These are phyloP conservation scores for Watsonalla cultraria DNA, from an alignment of 2,888 invertebrate genomes.

Conservation along the genomic window DNA sequence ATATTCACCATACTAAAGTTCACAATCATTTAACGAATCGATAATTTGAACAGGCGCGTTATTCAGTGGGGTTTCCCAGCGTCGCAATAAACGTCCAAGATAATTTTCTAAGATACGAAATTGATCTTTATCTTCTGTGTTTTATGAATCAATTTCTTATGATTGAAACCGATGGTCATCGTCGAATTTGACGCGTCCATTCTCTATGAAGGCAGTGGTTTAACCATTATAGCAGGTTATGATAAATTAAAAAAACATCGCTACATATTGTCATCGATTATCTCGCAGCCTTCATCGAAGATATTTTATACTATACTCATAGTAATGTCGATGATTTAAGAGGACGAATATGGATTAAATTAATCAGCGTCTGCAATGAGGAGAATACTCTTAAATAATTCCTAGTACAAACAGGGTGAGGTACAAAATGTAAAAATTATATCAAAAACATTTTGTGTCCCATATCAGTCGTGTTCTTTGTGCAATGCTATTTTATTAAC, in stretches of 20 bases:
- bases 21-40: constrained; percentile 5
- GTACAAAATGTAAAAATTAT: constrained; percentile 67
- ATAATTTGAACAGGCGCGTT: constrained; percentile 28
- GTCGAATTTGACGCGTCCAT: no score
- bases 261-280: constrained; percentile 59
- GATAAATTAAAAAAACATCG: constrained; percentile 42
- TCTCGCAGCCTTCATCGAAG: constrained; percentile 41
- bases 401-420: constrained; percentile 59
- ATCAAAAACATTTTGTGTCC: constrained; percentile 77
- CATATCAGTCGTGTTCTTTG: constrained; percentile 76
- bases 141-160: no score
- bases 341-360: constrained; percentile 37
- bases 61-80: no score
- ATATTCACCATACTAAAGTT: constrained; percentile 13
- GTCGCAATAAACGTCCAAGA: no score
- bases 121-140: no score
- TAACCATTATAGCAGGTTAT: constrained; percentile 14
- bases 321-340: constrained; percentile 41
- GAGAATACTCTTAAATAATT: constrained; percentile 51
- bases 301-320: constrained; percentile 39
- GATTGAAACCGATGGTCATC: no score
- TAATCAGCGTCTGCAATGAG: constrained; percentile 49
- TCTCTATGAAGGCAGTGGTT: constrained; percentile 33
- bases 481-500: constrained; percentile 63
- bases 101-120: constrained; percentile 11